phyloP scores from a whole-genome alignment of 2,797 vertebrate species.

The Chlorospingus flavigularis region DNA sequence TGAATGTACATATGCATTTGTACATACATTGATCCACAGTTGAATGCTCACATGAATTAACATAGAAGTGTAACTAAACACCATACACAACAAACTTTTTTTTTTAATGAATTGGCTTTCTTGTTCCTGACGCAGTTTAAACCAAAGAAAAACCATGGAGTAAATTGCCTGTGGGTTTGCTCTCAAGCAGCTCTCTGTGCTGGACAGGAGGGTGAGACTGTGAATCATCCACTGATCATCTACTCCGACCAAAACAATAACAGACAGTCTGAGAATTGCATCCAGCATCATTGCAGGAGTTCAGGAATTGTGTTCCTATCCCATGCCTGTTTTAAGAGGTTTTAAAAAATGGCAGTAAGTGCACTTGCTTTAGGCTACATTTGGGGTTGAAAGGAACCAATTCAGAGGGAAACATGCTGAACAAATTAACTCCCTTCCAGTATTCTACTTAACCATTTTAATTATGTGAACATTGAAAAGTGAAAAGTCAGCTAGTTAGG shows the following conservation, averaged over 20 bases:
- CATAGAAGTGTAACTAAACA: neutral
- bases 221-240: slow-evolving; percentile 33
- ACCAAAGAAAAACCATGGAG: neutral
- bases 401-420: slow-evolving; percentile 51
- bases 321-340: slow-evolving; percentile 1
- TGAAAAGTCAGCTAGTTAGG: slow-evolving; percentile 11
- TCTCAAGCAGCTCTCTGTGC: slow-evolving; percentile 35
- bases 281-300: neutral
- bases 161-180: neutral
- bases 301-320: neutral
- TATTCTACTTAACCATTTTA: slow-evolving; percentile 9
- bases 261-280: neutral
- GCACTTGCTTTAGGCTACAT: slow-evolving; percentile 59
- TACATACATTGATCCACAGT: neutral
- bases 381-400: slow-evolving; percentile 41
- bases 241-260: neutral
- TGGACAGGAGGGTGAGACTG: neutral
- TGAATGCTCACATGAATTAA: neutral
- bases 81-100: neutral
- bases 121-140: neutral
- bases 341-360: slow-evolving; percentile 14
- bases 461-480: slow-evolving; percentile 17
- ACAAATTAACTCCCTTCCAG: slow-evolving; percentile 53
- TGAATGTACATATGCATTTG: neutral
- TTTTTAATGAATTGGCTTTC: neutral